These are phyloP conservation scores for Sinonovacula constricta DNA, from an alignment of 1,140 invertebrate genomes.

Conservation along the genomic window DNA sequence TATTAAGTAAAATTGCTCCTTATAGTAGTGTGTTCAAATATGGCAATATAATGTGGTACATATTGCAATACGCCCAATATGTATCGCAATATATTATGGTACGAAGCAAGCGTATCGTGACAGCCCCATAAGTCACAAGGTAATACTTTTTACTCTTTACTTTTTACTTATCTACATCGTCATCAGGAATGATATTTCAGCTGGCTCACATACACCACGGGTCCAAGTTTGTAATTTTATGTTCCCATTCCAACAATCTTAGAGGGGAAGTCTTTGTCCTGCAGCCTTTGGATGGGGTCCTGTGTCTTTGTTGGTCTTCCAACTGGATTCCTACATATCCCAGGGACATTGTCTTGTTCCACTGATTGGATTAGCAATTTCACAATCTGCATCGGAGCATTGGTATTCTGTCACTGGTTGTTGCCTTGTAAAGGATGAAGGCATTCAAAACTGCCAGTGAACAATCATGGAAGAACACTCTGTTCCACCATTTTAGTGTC, in stretches of 20 bases:
- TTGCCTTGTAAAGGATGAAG: conserved; percentile 15
- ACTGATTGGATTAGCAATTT: not conserved
- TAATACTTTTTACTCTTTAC: no score
- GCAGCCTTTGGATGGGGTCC: not conserved
- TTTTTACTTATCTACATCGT: no score
- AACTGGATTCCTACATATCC: not conserved
- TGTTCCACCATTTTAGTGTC: conserved; percentile 42
- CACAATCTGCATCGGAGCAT: not conserved
- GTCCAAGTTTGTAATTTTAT: not conserved
- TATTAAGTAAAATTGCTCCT: no score
- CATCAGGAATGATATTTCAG: no score
- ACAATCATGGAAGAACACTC: conserved; percentile 35
- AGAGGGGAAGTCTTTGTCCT: not conserved
- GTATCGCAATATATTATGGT: no score
- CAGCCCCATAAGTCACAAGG: no score
- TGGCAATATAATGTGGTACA: no score
- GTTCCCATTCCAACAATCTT: not conserved
- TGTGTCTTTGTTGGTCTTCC: not conserved
- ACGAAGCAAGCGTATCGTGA: no score
- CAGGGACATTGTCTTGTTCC: no score
- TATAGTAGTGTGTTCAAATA: no score
- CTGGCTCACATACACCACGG: conserved; percentile 3
- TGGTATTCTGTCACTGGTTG: not conserved
- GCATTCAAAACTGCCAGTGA: conserved; percentile 8
- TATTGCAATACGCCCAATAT: no score